Evolutionary conservation across 2,888 invertebrate genomes (phyloP).

Genomic region (Crossocerus cetratus): DNA sequence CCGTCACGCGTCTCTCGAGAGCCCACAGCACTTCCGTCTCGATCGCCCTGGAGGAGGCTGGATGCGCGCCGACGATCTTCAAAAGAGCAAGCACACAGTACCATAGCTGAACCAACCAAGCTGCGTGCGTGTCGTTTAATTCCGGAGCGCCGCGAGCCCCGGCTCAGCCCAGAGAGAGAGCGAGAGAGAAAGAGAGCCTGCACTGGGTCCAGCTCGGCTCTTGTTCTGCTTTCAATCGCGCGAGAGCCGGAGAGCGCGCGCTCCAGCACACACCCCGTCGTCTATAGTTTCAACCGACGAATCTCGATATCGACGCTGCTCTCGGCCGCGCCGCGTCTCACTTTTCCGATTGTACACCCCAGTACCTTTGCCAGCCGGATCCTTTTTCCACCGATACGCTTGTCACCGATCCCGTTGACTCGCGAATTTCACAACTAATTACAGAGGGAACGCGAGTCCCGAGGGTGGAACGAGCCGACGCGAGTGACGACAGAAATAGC

Average conservation of each 20-base stretch:
- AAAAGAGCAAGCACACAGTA: conserved; percentile 22
- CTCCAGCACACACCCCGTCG: no score
- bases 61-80: conserved; percentile 74
- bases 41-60: conserved; percentile 73
- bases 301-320: background rate
- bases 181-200: no score
- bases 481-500: background rate
- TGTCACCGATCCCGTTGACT: conserved; percentile 2
- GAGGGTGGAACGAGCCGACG: no score
- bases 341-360: background rate
- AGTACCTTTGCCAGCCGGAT: background rate
- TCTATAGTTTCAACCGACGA: background rate
- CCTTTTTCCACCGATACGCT: background rate
- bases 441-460: background rate
- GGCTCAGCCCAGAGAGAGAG: no score
- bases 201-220: no score
- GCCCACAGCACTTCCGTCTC: conserved; percentile 79
- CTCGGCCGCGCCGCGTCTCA: background rate
- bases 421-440: background rate
- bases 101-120: background rate
- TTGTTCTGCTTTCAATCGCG: no score
- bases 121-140: no score
- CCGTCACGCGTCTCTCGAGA: conserved; percentile 80
- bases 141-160: no score
- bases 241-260: no score